These are phyloP conservation scores for Romanogobio albipinnatus DNA, from an alignment of 2,113 vertebrate genomes.

Conservation along the genomic window DNA sequence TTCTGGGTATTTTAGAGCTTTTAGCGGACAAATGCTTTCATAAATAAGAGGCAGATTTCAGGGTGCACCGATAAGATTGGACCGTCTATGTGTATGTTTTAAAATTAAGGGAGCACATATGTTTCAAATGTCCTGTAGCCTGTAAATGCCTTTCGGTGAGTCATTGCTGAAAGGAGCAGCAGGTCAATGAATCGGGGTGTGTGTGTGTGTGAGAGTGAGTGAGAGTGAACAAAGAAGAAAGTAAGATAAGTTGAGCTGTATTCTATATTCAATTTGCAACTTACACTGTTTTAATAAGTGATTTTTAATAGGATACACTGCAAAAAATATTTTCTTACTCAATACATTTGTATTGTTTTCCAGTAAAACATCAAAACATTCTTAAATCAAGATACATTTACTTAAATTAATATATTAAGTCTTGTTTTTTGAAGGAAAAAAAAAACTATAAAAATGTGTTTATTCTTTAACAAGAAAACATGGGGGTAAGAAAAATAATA, in stretches of 20 bases:
- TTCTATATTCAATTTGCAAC: not conserved
- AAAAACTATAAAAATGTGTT: too few relatives aligned
- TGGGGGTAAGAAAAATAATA: too few relatives aligned
- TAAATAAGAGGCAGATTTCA: not conserved
- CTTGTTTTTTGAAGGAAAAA: too few relatives aligned
- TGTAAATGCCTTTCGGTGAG: constrained; percentile 72
- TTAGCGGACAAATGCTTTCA: not conserved
- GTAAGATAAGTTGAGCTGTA: not conserved
- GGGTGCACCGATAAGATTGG: constrained; percentile 7
- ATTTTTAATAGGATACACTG: not conserved
- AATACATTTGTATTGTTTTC: too few relatives aligned
- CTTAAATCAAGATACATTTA: too few relatives aligned
- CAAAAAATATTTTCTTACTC: too few relatives aligned
- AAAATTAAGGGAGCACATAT: constrained; percentile 63
- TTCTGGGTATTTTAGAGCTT: not conserved
- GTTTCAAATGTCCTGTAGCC: constrained; percentile 71
- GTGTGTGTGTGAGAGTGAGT: not conserved
- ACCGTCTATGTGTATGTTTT: constrained; percentile 23
- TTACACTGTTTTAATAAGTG: not conserved
- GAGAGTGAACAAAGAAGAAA: not conserved
- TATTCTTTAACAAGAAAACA: too few relatives aligned
- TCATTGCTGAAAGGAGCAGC: constrained; percentile 67
- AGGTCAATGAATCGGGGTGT: constrained; percentile 33
- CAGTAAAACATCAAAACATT: too few relatives aligned
- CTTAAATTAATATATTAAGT: too few relatives aligned